Percentiles rank a stretch among this genome's conserved stretches.
These are phyloP conservation scores for Perdita meconis DNA, from an alignment of 2,888 invertebrate genomes.

Conservation along the genomic window DNA sequence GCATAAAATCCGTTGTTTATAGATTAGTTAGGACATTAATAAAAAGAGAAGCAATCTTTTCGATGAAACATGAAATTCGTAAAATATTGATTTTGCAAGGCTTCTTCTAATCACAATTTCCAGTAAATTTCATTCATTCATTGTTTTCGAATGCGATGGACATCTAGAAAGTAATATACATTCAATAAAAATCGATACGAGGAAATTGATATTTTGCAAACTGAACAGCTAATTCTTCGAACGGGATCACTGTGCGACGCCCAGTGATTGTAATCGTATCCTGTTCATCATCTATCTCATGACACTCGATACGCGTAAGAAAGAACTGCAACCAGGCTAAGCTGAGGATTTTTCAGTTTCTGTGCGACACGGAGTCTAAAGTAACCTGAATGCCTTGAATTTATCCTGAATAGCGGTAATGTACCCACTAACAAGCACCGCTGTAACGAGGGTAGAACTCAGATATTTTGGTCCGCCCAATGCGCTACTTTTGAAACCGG, in stretches of 20 bases:
- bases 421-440: constrained; percentile 6
- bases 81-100: no score
- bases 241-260: neutral
- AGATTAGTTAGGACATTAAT: no score
- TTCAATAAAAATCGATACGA: no score
- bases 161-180: no score
- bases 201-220: no score
- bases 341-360: constrained; percentile 35
- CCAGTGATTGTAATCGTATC: neutral
- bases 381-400: constrained; percentile 3
- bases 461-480: neutral
- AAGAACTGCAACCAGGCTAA: constrained; percentile 13
- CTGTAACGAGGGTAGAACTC: constrained; percentile 18
- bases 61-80: no score
- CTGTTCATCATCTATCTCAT: constrained; percentile 46
- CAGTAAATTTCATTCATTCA: no score
- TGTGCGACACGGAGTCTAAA: constrained; percentile 33
- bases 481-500: neutral
- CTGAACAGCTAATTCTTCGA: neutral
- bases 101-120: no score
- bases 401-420: constrained; percentile 2
- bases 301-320: constrained; percentile 48
- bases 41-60: no score
- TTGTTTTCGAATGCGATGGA: no score
- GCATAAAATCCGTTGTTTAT: no score